phyloP scores from a whole-genome alignment of 2,113 vertebrate species.

The Festucalex cinctus region DNA sequence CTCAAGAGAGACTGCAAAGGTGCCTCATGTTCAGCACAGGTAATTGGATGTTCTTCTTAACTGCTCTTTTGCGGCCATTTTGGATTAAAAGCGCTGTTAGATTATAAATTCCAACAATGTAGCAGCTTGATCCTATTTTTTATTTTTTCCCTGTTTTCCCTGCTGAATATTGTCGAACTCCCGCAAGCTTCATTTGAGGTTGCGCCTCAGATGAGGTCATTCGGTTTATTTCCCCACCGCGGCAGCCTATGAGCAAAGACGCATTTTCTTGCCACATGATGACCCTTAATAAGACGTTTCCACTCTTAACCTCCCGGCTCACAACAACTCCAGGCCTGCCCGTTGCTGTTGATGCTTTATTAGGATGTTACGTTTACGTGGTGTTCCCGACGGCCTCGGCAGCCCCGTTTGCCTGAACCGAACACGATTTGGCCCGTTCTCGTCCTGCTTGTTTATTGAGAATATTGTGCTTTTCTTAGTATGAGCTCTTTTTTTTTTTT shows the following conservation, averaged over 20 bases:
- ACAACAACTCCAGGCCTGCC: background rate
- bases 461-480: too few relatives aligned
- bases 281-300: slow-evolving; percentile 34
- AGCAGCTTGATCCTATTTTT: background rate
- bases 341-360: background rate
- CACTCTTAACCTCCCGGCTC: slow-evolving; percentile 22
- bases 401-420: background rate
- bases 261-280: slow-evolving; percentile 45
- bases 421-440: background rate
- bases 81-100: background rate
- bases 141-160: slow-evolving; percentile 2
- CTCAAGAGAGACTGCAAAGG: slow-evolving; percentile 36
- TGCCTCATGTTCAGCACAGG: slow-evolving; percentile 13
- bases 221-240: slow-evolving; percentile 31
- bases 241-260: slow-evolving; percentile 42
- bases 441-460: too few relatives aligned
- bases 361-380: background rate
- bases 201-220: slow-evolving; percentile 36
- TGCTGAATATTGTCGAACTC: slow-evolving; percentile 22
- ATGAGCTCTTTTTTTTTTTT: too few relatives aligned
- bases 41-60: slow-evolving; percentile 14
- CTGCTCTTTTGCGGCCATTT: slow-evolving; percentile 6
- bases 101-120: slow-evolving; percentile 19
- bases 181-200: slow-evolving; percentile 17
- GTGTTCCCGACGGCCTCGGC: background rate